Evolutionary conservation across 2,888 invertebrate species (phyloP).

Genomic region (Agriotes lineatus): DNA sequence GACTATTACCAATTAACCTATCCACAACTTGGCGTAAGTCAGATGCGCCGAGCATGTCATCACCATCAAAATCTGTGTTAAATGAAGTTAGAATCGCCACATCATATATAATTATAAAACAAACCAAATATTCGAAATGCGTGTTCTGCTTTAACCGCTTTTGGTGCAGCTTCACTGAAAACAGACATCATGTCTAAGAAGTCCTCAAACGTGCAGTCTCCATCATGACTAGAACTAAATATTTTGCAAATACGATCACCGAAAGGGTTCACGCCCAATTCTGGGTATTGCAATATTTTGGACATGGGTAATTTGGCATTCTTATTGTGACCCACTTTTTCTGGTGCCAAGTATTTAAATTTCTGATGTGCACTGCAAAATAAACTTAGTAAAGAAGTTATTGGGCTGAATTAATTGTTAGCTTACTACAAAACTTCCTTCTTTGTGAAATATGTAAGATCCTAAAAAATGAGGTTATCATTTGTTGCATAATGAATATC

Average conservation of each 20-base stretch:
- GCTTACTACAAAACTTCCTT: slow-evolving; percentile 93
- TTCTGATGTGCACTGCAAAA: slow-evolving; percentile 84
- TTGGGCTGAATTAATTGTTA: too few species aligned
- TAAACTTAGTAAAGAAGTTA: too few species aligned
- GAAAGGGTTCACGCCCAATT: slow-evolving; percentile 91
- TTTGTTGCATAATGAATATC: too few species aligned
- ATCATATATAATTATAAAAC: neutral
- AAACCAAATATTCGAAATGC: slow-evolving; percentile 95
- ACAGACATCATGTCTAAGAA: slow-evolving; percentile 98
- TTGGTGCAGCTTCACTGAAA: slow-evolving; percentile 91
- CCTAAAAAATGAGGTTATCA: slow-evolving; percentile 74
- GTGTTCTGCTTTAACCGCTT: slow-evolving; percentile 93
- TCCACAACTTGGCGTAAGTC: slow-evolving; percentile 87
- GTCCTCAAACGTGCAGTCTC: slow-evolving; percentile 94
- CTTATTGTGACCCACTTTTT: slow-evolving; percentile 89
- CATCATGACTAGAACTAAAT: slow-evolving; percentile 90
- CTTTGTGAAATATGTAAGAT: slow-evolving; percentile 93
- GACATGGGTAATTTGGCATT: slow-evolving; percentile 88
- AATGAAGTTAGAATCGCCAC: neutral
- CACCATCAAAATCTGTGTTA: slow-evolving; percentile 89
- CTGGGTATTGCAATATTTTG: slow-evolving; percentile 88
- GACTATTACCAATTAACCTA: slow-evolving; percentile 80
- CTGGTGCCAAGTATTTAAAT: slow-evolving; percentile 90
- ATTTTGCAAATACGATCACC: slow-evolving; percentile 92
- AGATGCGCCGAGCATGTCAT: slow-evolving; percentile 89